Base-by-base conservation (phyloP, 2,113 vertebrate species). In the Meriones unguiculatus region DNA sequence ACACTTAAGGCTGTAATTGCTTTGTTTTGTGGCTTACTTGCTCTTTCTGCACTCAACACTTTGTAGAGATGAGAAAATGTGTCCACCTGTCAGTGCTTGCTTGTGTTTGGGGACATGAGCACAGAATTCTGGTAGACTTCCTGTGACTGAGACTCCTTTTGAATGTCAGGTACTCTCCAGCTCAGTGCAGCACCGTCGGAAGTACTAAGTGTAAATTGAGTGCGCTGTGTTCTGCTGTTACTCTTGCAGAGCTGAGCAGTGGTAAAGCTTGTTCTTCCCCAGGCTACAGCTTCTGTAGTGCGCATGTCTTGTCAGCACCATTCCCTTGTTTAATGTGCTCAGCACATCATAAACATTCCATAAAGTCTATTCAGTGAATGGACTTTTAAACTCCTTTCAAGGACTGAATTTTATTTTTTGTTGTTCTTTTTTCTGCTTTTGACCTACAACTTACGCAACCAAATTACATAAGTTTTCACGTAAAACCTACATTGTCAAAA, bases 371-470 rank as follows among this genome's bases (percentile, higher is more conserved):
- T 93, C 41, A 94, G 65, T 76, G 62, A 78, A 69, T 85, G 3
- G 77, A 87, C 25, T 95, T 95, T 64, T 22, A 90, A 24, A 95
- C 90, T 14, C 87, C 87, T 95, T 95, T 94, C 78, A 96, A 95
- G 88, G 84, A 85, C 90, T 92, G 46, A 14, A 18, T 96, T 97
- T 78, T 77, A 75, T 59, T 78, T 95, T 77, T 77, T 24, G 18
- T 20, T 38, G 78, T 5, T 92, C 35, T 72, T 87, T 96, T 95
- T 95, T 94, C 32, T 95, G 69, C 77, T 96, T 95, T 89, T 97
- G 97, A 98, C 97, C 98, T 98, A 97, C 86, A 96, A 20, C 95
- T 98, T 98, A 98, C 5, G 93, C 87, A 98, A 98, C 64, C 76
- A 96, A 94, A 95, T 98, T 98, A 98, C 11, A 1, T 97, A 97